These are phyloP conservation scores for Cephus sareptanus DNA, from an alignment of 2,888 invertebrate genomes.

Conservation along the genomic window DNA sequence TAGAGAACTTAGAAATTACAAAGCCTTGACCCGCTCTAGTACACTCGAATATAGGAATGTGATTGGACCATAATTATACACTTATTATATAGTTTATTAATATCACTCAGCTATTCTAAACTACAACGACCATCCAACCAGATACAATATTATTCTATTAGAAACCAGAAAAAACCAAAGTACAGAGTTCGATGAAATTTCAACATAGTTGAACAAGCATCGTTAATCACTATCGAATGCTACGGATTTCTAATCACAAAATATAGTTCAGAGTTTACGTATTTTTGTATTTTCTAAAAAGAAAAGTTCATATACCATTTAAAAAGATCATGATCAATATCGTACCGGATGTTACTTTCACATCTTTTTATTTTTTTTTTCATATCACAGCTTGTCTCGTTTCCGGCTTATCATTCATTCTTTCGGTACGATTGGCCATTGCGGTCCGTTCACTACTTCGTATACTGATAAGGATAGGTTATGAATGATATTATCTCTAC, in stretches of 20 bases:
- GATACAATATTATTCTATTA: neutral
- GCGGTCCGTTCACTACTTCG: constrained; percentile 12
- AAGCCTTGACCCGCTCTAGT: neutral
- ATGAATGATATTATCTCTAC: constrained; percentile 18
- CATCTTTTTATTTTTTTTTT: neutral
- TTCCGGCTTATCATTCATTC: neutral
- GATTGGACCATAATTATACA: neutral
- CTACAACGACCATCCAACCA: neutral
- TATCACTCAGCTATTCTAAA: neutral
- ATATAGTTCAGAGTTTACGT: neutral
- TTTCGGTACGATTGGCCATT: neutral
- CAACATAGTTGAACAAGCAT: neutral
- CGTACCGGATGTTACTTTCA: neutral
- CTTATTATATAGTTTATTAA: neutral
- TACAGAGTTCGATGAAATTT: neutral
- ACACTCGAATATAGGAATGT: neutral
- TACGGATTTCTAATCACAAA: neutral
- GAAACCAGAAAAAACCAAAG: neutral
- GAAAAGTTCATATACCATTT: too few species aligned
- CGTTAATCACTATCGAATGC: neutral
- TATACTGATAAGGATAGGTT: constrained; percentile 23
- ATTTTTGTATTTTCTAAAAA: neutral
- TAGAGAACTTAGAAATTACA: neutral
- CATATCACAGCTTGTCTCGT: neutral
- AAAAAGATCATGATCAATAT: neutral